phyloP scores from a whole-genome alignment of 2,113 vertebrate genomes.

The Oriolus oriolus region DNA sequence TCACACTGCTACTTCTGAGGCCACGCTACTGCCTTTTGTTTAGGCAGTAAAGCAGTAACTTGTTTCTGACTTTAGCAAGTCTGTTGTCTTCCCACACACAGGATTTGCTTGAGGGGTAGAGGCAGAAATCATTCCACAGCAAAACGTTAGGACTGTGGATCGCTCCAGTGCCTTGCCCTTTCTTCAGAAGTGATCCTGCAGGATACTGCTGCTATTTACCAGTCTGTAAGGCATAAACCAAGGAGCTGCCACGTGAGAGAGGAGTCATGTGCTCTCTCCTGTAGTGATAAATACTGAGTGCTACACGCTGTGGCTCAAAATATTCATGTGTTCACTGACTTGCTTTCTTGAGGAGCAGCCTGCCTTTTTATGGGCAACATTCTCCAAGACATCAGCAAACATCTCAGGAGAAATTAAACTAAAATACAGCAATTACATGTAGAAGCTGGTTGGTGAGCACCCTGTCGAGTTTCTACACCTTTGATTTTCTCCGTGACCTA shows the following conservation, averaged over 20 bases:
- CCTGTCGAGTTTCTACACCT: not conserved
- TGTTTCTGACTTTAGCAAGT: not conserved
- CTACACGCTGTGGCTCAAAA: not conserved
- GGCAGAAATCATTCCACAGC: not conserved
- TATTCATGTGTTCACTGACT: not conserved
- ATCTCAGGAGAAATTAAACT: not conserved
- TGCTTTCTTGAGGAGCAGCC: not conserved
- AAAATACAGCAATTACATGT: not conserved
- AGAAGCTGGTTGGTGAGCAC: not conserved
- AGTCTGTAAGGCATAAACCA: not conserved
- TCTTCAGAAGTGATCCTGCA: not conserved
- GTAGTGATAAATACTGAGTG: not conserved
- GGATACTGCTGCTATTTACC: not conserved
- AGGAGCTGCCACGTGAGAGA: slow-evolving; percentile 19
- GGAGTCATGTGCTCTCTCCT: not conserved
- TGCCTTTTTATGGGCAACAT: slow-evolving; percentile 1
- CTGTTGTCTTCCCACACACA: not conserved
- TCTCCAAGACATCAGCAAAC: not conserved
- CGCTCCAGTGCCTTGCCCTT: not conserved
- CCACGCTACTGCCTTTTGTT: not conserved
- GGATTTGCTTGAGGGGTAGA: not conserved
- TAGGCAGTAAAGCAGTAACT: not conserved
- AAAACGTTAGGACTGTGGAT: not conserved
- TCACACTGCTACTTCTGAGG: not conserved
- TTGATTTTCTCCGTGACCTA: slow-evolving; percentile 16